Evolutionary conservation across 2,113 vertebrate genomes (phyloP), one percentile per base, ranked within the genome.

Genomic region (Smithornis capensis): DNA sequence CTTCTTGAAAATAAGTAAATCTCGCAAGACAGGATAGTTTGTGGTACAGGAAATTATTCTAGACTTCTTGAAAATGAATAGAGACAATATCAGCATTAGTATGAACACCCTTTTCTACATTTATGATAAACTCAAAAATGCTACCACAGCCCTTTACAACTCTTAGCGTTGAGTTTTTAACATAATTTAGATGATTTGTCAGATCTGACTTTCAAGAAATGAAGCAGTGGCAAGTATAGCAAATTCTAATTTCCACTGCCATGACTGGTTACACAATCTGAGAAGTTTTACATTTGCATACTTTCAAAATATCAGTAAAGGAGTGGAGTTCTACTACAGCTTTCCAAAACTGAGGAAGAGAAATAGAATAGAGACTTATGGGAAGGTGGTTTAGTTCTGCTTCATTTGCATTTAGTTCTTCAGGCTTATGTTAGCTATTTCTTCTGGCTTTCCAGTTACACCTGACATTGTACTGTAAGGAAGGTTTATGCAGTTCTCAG

Each of bases 311-410:
- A 56, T 57, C 42, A 38, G 31, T 65, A 85, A 69, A 83, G 45
- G 40, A 90, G 47, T 5, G 68, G 27, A 47, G 15, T 75, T 91
- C 56, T 76, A 19, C 60, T 77, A 33, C 19, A 49, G 55, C 31
- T 87, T 89, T 94, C 63, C 52, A 76, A 82, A 94, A 33, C 16
- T 37, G 24, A 92, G 68, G 63, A 56, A 73, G 33, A 78, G 84
- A 79, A 93, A 76, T 45, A 73, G 57, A 62, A 75, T 9, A 60
- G 57, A 83, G 28, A n/a, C 35, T 45, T 78, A 76, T 56, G 50
- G 69, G 56, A 68, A 78, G 69, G n/a, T 64, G 31, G 24, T 83
- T 96, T 95, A 62, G 69, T 94, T 96, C 84, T 85, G 86, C 83
- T 83, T 84, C 82, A 74, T 31, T 92, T 88, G 42, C 42, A 40